Conservation (phyloP, 2,888 invertebrate genomes). For the Meliscaeva auricollis region DNA sequence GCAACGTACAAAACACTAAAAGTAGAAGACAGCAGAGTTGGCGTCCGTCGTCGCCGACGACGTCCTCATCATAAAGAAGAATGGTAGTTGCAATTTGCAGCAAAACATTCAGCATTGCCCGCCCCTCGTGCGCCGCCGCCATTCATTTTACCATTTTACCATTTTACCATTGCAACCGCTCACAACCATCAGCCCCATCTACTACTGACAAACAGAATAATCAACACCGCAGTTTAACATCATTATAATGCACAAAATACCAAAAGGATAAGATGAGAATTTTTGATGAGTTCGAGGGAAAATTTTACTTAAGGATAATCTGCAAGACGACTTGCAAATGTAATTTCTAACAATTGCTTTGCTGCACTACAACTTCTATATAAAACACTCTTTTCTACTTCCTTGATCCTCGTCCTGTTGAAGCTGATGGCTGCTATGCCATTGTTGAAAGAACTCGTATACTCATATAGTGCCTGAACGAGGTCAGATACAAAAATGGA, state of each 20-base stretch:
- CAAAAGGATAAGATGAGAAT: constrained; percentile 75
- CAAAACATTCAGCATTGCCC: constrained; percentile 17
- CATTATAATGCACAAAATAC: constrained; percentile 75
- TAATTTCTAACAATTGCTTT: constrained; percentile 74
- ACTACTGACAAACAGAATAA: constrained; percentile 72
- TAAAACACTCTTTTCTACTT: constrained; percentile 23
- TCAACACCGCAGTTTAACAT: constrained; percentile 75
- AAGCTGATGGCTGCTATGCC: background rate
- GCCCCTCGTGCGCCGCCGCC: background rate
- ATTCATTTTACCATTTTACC: no score
- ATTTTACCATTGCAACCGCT: background rate
- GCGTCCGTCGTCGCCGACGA: background rate
- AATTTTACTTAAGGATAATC: constrained; percentile 75
- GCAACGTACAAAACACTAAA: constrained; percentile 20
- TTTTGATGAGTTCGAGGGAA: constrained; percentile 75
- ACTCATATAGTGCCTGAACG: constrained; percentile 40
- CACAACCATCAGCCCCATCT: constrained; percentile 35
- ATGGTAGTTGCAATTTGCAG: constrained; percentile 29
- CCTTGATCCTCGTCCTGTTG: constrained; percentile 52
- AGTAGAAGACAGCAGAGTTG: constrained; percentile 49
- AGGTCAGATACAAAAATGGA: constrained; percentile 66
- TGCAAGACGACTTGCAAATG: constrained; percentile 75
- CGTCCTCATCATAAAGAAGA: constrained; percentile 12
- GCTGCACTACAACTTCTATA: constrained; percentile 33
- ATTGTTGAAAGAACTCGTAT: background rate